Evolutionary conservation across 2,113 vertebrate species (phyloP), one percentile per base, ranked within the genome.

Genomic region (Aptenodytes forsteri): DNA sequence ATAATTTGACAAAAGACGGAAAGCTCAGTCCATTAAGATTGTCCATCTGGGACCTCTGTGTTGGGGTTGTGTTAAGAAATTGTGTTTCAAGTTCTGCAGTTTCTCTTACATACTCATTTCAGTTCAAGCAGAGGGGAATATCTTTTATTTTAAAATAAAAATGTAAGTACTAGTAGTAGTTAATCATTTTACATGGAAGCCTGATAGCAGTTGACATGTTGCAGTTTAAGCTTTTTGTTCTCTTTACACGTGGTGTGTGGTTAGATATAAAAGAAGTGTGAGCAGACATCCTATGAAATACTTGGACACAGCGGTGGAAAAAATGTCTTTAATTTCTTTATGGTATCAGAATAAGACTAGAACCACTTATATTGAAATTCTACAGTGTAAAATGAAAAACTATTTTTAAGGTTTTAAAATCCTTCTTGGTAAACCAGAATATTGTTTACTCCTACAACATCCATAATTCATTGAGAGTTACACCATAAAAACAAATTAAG

Each of bases 401-500:
- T 46, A 46, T 42, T 59, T 90, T 59, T 21, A 90, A 72, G 5
- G 5, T 66, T 91, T 96, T 85, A 50, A 80, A 90, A 89, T 56
- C 11, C 54, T 89, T 84, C 52, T 91, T 15, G 3, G 56, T 83
- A 87, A 90, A 81, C 6, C 30, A 90, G n/a, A 81, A 34, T 54
- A 81, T 16, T 66, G 32, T 82, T 91, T 93, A 71, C 84, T 80
- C 56, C 79, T 65, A 82, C 27, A 49, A 76, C 50, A 89, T 83
- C 27, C 44, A 56, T 80, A 97, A 97, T 85, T 89, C 58, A 95
- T 47, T 80, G 54, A 92, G 27, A 89, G 16, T 8, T 52, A 21
- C 47, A 94, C 25, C 58, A 82, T 66, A 87, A 84, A 87, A 93
- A 86, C 18, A 92, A 94, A 71, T 71, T 56, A 89, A 61, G 56